Evolutionary conservation across 1,140 invertebrate genomes (phyloP).

Genomic region (Ruditapes philippinarum): DNA sequence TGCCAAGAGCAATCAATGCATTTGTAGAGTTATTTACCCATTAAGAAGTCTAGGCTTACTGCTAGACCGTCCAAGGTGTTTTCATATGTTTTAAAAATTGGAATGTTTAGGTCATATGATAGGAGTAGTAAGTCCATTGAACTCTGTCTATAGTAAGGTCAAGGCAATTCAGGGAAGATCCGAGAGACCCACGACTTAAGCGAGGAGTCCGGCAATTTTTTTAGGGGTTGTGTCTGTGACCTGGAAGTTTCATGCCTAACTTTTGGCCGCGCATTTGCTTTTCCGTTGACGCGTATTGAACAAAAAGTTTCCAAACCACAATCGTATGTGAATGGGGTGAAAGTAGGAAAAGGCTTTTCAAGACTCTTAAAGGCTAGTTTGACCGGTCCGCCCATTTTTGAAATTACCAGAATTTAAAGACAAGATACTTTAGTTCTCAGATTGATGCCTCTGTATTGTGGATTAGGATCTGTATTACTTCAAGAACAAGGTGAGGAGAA

Average conservation of each 20-base stretch:
- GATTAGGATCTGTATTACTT: too few species aligned
- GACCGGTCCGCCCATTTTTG: conserved; percentile 66
- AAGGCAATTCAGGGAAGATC: conserved; percentile 42
- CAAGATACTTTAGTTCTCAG: conserved; percentile 78
- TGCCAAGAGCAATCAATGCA: conserved; percentile 1
- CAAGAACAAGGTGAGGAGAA: conserved; percentile 59
- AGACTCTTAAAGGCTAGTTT: conserved; percentile 20
- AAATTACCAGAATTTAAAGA: conserved; percentile 79
- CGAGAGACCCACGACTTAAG: conserved; percentile 77
- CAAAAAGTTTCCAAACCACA: conserved; percentile 72
- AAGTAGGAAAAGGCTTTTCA: conserved; percentile 9
- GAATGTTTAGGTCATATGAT: too few species aligned
- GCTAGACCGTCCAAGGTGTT: too few species aligned
- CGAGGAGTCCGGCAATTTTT: conserved; percentile 84
- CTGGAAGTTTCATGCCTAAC: conserved; percentile 81
- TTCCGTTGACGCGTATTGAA: conserved; percentile 73
- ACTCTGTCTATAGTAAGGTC: too few species aligned
- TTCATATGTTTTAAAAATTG: too few species aligned
- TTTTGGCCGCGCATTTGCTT: too few species aligned
- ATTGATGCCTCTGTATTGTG: conserved; percentile 24
- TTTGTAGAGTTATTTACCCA: conserved; percentile 46
- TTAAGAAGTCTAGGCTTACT: conserved; percentile 54
- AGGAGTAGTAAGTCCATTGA: too few species aligned
- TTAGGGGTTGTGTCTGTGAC: conserved; percentile 86
- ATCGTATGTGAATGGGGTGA: conserved; percentile 20